phyloP scores from a whole-genome alignment of 2,888 invertebrate species.

The Plebejus anna region DNA sequence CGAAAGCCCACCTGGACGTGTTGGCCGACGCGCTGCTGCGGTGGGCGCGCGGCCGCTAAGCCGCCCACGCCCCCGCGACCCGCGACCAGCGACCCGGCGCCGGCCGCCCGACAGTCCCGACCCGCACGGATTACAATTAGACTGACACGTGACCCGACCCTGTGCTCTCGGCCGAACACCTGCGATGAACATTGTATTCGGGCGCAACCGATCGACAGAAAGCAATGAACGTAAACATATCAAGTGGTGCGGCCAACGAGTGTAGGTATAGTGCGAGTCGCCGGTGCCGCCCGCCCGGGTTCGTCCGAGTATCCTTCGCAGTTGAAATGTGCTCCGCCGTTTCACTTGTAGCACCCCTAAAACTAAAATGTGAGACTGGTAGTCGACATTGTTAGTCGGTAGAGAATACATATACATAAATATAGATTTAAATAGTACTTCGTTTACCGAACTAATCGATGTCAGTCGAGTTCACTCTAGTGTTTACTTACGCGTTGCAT shows the following conservation, averaged over 20 bases:
- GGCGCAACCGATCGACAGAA: constrained; percentile 64
- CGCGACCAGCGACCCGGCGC: constrained; percentile 50
- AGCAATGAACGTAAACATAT: constrained; percentile 73
- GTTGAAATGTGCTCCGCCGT: constrained; percentile 67
- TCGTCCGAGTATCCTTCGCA: constrained; percentile 69
- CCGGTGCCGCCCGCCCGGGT: constrained; percentile 52
- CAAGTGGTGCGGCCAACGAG: constrained; percentile 73
- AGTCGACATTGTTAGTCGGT: constrained; percentile 78
- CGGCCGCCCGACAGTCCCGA: constrained; percentile 50
- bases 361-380: constrained; percentile 80
- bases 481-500: constrained; percentile 63
- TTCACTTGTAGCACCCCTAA: constrained; percentile 75
- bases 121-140: constrained; percentile 50
- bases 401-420: constrained; percentile 69
- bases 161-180: constrained; percentile 59
- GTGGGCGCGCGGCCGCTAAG: constrained; percentile 96
- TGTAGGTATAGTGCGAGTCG: constrained; percentile 63
- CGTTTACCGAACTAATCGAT: constrained; percentile 64
- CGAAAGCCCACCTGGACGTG: constrained; percentile 96
- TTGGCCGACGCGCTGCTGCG: constrained; percentile 95
- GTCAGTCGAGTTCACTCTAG: constrained; percentile 63
- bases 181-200: constrained; percentile 63
- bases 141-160: constrained; percentile 48
- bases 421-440: constrained; percentile 66
- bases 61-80: constrained; percentile 42